Evolutionary conservation across 2,113 vertebrate genomes (phyloP).

Genomic region (Mungos mungo): DNA sequence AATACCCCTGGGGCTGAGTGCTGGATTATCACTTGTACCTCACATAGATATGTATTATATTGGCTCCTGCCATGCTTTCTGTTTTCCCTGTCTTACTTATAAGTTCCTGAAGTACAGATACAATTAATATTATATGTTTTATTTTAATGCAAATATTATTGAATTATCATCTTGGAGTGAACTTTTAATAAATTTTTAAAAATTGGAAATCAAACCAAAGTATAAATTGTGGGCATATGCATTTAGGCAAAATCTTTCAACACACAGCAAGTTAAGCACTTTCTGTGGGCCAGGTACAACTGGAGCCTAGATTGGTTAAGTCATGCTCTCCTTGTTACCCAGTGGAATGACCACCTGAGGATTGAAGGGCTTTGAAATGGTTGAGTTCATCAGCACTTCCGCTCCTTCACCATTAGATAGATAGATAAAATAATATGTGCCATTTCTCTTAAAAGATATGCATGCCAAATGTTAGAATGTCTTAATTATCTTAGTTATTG

Average conservation of each 20-base stretch:
- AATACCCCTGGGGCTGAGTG: not conserved
- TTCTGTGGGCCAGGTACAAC: not conserved
- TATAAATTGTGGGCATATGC: not conserved
- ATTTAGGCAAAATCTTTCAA: not conserved
- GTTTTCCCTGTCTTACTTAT: not conserved
- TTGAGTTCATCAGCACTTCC: not conserved
- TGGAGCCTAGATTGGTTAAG: not conserved
- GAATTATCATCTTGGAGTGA: not conserved
- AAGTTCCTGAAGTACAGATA: not conserved
- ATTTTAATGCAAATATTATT: not conserved
- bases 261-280: not conserved
- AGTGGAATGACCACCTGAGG: not conserved
- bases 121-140: not conserved
- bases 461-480: not conserved
- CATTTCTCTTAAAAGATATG: not conserved
- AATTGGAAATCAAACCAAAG: not conserved
- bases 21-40: not conserved
- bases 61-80: not conserved
- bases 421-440: not conserved
- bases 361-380: not conserved
- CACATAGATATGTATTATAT: not conserved
- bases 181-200: not conserved
- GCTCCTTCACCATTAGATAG: not conserved
- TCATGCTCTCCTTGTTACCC: not conserved
- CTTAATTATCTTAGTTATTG: not conserved